phyloP scores from a whole-genome alignment of 2,797 vertebrate genomes.

The Onychomys torridus region DNA sequence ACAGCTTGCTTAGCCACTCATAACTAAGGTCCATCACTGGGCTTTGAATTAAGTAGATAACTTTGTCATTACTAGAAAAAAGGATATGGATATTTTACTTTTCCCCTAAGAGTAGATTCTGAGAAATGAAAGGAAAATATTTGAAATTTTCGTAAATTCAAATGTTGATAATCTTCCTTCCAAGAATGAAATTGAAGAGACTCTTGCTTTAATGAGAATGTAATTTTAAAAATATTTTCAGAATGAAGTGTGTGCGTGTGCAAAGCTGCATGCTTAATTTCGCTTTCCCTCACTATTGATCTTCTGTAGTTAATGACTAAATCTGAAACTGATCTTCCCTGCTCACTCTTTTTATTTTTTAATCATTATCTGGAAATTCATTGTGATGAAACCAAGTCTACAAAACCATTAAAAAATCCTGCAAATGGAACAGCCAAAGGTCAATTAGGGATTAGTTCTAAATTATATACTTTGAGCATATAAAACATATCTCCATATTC shows the following conservation, averaged over 20 bases:
- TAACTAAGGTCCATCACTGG: not conserved
- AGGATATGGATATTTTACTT: not conserved
- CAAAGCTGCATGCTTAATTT: not conserved
- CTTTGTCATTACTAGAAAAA: conserved; percentile 55
- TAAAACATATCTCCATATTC: not conserved
- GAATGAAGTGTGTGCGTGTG: not conserved
- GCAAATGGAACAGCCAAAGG: not conserved
- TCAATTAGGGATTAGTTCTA: conserved; percentile 48
- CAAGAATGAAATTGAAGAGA: conserved; percentile 40
- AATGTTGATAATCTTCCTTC: conserved; percentile 42
- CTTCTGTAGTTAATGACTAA: conserved; percentile 53
- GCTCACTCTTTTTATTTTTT: not conserved
- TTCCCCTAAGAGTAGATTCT: conserved; percentile 13
- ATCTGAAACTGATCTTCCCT: conserved; percentile 29
- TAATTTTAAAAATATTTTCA: conserved; percentile 43
- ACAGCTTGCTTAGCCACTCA: not conserved
- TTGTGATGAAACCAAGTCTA: conserved; percentile 51
- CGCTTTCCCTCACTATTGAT: not conserved
- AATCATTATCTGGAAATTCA: conserved; percentile 62
- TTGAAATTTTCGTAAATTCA: conserved; percentile 47
- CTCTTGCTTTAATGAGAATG: conserved; percentile 51
- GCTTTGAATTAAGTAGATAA: conserved; percentile 47
- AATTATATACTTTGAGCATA: conserved; percentile 2
- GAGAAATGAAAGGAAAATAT: conserved; percentile 30
- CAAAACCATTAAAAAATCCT: conserved; percentile 57